phyloP scores from a whole-genome alignment of 2,797 vertebrate genomes.

The Rachycentron canadum region DNA sequence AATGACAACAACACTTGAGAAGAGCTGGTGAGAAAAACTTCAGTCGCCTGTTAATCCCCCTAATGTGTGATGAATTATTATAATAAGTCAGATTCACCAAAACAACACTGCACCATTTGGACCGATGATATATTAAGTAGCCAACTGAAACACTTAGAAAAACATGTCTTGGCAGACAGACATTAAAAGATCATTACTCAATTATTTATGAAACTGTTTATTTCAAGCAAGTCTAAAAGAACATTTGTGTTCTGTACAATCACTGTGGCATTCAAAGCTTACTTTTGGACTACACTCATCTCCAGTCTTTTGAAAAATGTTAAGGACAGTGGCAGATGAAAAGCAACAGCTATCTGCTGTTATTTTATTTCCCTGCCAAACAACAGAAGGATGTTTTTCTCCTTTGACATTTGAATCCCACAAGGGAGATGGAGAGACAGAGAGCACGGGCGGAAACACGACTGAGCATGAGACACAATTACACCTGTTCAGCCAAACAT shows the following conservation, averaged over 20 bases:
- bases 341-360: constrained; percentile 52
- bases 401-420: constrained; percentile 70
- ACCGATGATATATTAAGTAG: constrained; percentile 45
- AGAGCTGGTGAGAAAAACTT: constrained; percentile 8
- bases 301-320: constrained; percentile 42
- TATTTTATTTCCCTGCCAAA: constrained; percentile 44
- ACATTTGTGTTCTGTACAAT: constrained; percentile 26
- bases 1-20: constrained; percentile 8
- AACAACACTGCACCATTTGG: constrained; percentile 54
- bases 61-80: constrained; percentile 26
- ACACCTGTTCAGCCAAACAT: constrained; percentile 76
- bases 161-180: constrained; percentile 40
- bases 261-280: constrained; percentile 52
- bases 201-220: constrained; percentile 53
- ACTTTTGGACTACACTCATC: constrained; percentile 13
- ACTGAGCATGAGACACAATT: constrained; percentile 72
- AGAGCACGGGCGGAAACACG: constrained; percentile 46
- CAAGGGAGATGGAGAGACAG: constrained; percentile 38
- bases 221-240: constrained; percentile 31
- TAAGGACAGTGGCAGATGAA: constrained; percentile 36
- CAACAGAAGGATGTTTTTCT: constrained; percentile 49
- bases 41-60: constrained; percentile 14
- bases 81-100: constrained; percentile 30
- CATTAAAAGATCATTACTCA: constrained; percentile 46
- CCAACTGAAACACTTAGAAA: constrained; percentile 39